Base-by-base conservation (phyloP, 2,888 invertebrate genomes). In the Megaustenia siamemsis region DNA sequence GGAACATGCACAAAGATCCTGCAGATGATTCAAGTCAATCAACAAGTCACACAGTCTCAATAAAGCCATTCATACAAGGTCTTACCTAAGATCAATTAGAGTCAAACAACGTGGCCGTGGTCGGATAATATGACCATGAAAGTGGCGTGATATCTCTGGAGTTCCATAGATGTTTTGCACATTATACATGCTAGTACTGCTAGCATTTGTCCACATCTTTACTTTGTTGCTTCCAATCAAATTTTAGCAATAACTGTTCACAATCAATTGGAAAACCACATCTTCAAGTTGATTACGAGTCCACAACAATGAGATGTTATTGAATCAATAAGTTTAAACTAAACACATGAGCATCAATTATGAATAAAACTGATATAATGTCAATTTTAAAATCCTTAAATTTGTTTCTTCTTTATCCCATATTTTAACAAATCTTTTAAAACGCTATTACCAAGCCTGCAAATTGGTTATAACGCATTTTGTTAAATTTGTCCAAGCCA, bases 121-220 rank as follows among this genome's bases (percentile, higher is more conserved):
- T 38, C 87, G 88, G 45, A 89, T 82, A 80, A 87, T 86, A 81
- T 88, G 89, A 21, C 38, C 68, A 1, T 76, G 63, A 32, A 88
- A 86, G 83, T 90, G 91, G 76, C 92, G 90, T 18, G 89, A 86
- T 60, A 91, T 88, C 87, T 91, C 90, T 12, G 92, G 92, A 12
- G 92, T 92, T 35, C 92, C 88, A 86, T 92, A 92, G 81, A 92
- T 89, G 87, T 92, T 92, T 89, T 92, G 92, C n/a, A 92, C 91
- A 78, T 91, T 90, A 87, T 91, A 91, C 90, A 90, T 90, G 60
- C 86, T 79, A 76, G 87, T 60, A 32, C 60, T 49, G 6, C 43
- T 69, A 5, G 77, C 24, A 5, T 83, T 60, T 21, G 83, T 75
- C 8, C 69, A 83, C 84, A 82, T 86, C 71, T 10, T 53, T 32